These are phyloP conservation scores for Harpegnathos saltator DNA, from an alignment of 1,140 invertebrate genomes.

Conservation along the genomic window DNA sequence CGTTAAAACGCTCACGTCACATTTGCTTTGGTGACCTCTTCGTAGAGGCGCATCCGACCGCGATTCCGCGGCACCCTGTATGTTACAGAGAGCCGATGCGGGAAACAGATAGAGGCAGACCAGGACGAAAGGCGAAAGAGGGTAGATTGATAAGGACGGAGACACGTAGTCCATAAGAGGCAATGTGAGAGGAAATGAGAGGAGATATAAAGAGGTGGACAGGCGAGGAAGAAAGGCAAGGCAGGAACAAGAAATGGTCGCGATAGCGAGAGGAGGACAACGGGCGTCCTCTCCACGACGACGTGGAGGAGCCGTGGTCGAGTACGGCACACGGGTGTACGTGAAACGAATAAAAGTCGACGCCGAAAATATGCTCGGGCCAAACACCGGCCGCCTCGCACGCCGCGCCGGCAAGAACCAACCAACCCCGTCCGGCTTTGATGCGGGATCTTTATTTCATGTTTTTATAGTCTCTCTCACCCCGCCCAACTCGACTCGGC, in stretches of 20 bases:
- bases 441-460: constrained; percentile 72
- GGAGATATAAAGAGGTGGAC: constrained; percentile 23
- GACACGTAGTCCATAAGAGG: constrained; percentile 43
- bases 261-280: neutral
- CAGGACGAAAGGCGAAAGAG: neutral
- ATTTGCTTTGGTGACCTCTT: too few species aligned
- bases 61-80: neutral
- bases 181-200: constrained; percentile 36
- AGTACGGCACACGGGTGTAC: constrained; percentile 58
- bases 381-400: constrained; percentile 25
- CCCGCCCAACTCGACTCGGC: constrained; percentile 8
- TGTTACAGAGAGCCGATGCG: neutral
- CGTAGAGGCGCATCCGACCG: neutral
- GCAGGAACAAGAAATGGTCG: constrained; percentile 42
- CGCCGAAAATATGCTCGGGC: constrained; percentile 72
- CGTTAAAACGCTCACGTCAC: too few species aligned
- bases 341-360: constrained; percentile 74
- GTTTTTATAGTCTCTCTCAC: constrained; percentile 56
- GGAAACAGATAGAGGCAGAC: constrained; percentile 1
- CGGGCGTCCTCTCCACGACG: constrained; percentile 3
- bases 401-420: neutral
- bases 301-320: constrained; percentile 7
- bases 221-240: neutral
- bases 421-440: constrained; percentile 5
- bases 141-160: constrained; percentile 45